Percentiles rank a stretch among this genome's conserved stretches.
Evolutionary conservation across 2,113 vertebrate species (phyloP).

Genomic region (Dipodomys merriami): DNA sequence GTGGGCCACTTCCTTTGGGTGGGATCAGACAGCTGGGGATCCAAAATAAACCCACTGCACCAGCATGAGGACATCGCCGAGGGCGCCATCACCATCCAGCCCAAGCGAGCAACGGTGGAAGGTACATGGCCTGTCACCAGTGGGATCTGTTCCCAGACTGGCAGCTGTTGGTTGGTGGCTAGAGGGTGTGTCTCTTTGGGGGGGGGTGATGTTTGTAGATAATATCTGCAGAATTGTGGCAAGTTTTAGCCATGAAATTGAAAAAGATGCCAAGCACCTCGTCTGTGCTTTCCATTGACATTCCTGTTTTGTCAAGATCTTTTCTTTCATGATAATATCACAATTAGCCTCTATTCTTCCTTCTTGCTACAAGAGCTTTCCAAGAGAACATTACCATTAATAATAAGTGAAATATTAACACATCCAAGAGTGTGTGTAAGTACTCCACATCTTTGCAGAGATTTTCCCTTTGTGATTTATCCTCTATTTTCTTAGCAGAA

Average conservation of each 20-base stretch:
- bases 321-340: conserved; percentile 28
- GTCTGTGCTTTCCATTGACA: not conserved
- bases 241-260: accelerated
- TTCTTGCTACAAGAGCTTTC: not conserved
- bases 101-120: conserved; percentile 93
- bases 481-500: not conserved
- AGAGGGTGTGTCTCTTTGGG: not conserved
- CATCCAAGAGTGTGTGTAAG: accelerated
- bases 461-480: not conserved
- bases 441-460: not conserved
- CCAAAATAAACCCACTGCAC: conserved; percentile 92
- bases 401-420: not conserved
- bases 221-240: accelerated
- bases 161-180: accelerated
- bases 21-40: conserved; percentile 98
- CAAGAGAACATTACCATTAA: not conserved
- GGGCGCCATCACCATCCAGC: conserved; percentile 96
- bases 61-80: conserved; percentile 94
- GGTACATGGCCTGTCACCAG: conserved; percentile 83
- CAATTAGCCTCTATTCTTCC: not conserved
- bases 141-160: accelerated
- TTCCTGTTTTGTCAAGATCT: not conserved
- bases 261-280: not conserved
- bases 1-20: conserved; percentile 97
- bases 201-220: not conserved